These are phyloP conservation scores for Hemiscyllium ocellatum DNA, from an alignment of 2,113 vertebrate genomes.

Conservation along the genomic window DNA sequence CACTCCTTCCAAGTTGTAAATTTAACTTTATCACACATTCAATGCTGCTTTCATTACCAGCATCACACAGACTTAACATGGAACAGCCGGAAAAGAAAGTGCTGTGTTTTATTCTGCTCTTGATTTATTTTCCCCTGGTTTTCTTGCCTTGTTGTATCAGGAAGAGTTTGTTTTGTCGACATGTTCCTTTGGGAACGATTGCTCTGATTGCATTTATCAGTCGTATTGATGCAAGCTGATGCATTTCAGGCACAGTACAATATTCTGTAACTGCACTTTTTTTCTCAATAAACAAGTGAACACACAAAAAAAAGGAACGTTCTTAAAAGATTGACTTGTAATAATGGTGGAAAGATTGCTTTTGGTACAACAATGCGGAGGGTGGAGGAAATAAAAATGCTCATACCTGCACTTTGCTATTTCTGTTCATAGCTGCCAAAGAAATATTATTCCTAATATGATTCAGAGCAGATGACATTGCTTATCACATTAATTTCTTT, in stretches of 20 bases:
- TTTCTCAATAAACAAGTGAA: background rate
- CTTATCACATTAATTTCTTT: background rate
- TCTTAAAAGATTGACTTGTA: background rate
- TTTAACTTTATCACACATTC: background rate
- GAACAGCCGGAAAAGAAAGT: background rate
- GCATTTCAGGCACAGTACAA: background rate
- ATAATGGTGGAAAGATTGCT: background rate
- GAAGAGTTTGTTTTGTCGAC: background rate
- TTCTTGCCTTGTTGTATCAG: background rate
- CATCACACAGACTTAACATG: background rate
- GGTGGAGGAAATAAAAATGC: background rate
- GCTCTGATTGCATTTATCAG: background rate
- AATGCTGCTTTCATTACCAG: conserved; percentile 4
- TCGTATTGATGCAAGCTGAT: background rate
- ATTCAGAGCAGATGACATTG: background rate
- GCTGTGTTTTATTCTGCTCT: background rate
- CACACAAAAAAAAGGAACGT: background rate
- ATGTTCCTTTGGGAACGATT: background rate
- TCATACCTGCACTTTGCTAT: background rate
- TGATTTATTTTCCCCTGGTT: background rate
- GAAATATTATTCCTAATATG: background rate
- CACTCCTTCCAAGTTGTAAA: background rate
- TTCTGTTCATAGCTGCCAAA: background rate
- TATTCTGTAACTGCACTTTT: background rate
- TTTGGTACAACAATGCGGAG: too few relatives aligned